Evolutionary conservation across 2,888 invertebrate genomes (phyloP), one percentile per base, ranked within the genome.

Genomic region (Cheilosia variabilis): DNA sequence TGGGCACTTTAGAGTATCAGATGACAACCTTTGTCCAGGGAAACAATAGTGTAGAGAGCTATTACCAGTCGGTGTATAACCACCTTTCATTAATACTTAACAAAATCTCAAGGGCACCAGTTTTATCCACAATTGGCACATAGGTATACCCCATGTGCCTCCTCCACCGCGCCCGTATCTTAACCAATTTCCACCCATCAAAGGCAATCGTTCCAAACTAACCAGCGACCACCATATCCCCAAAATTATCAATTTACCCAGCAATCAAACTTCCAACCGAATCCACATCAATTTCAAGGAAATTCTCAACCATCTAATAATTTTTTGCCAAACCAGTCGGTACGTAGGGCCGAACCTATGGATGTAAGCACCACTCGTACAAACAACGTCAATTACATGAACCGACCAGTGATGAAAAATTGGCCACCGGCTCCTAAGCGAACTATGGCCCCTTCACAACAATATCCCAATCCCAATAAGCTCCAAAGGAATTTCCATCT

Each of bases 11-110:
- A 15, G 75, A 75, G 53, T 75, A 79, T 43, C 69, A 79, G 24
- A 65, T 79, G 58, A 57, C 65, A 9, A 76, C 45, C 9, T 10
- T 77, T 13, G 55, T 57, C 15, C 65, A 82, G 43, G 19, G 58
- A 22, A 53, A 34, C 34, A 37, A 47, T 19, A 50, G 24, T 63
- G 63, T 88, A 2, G 62, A 66, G 5, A 72, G 87, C 19, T 88
- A 87, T 27, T 88, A 88, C 31, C 81, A 88, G 50, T 19, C 31
- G n/a, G 88, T 88, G 1, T 89, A 63, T 9, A 43, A 69, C n/a
- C 71, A 88, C 19, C 58, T 88, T 6, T 88, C 88, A 4, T 41
- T 88, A 1, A 88, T 88, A 6, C 24, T 88, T 37, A 88, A 88
- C 57, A 88, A 89, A 73, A 65, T 88, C 19, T 53, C 55, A 9